These are phyloP conservation scores for Drosophila paramelanica DNA, from an alignment of 2,888 invertebrate species.

Conservation along the genomic window DNA sequence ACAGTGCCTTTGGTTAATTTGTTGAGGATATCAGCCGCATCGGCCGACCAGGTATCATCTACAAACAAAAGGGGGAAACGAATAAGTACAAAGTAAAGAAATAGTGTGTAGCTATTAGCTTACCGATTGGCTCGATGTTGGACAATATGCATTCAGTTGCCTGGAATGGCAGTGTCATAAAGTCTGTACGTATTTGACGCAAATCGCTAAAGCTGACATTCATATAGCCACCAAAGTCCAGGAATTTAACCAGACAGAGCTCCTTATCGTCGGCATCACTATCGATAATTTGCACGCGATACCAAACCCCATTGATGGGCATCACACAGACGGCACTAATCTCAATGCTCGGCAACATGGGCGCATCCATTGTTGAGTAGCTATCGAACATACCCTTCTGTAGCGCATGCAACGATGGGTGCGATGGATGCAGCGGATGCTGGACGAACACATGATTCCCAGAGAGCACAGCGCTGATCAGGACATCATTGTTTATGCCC, in stretches of 20 bases:
- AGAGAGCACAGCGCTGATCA: slow-evolving; percentile 93
- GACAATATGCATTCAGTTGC: slow-evolving; percentile 97
- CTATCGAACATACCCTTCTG: slow-evolving; percentile 93
- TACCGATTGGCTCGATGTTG: slow-evolving; percentile 93
- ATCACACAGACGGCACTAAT: slow-evolving; percentile 96
- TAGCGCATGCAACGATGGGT: slow-evolving; percentile 92
- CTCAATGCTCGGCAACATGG: slow-evolving; percentile 90
- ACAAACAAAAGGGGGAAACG: slow-evolving; percentile 45
- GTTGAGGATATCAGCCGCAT: slow-evolving; percentile 91
- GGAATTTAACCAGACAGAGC: slow-evolving; percentile 92
- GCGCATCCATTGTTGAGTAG: slow-evolving; percentile 92
- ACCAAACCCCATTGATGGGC: slow-evolving; percentile 93
- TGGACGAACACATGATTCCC: slow-evolving; percentile 97
- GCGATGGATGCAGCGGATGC: slow-evolving; percentile 97
- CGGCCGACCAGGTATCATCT: slow-evolving; percentile 90
- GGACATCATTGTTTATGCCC: slow-evolving; percentile 96
- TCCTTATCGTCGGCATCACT: slow-evolving; percentile 84
- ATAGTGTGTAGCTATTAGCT: slow-evolving; percentile 41
- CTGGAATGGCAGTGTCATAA: slow-evolving; percentile 98
- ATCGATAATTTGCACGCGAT: slow-evolving; percentile 92
- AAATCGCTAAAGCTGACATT: slow-evolving; percentile 91
- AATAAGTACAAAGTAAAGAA: not conserved
- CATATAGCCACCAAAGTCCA: slow-evolving; percentile 98
- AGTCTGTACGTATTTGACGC: slow-evolving; percentile 97
- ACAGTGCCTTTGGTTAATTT: slow-evolving; percentile 93